Conservation (phyloP, 2,113 vertebrate genomes). For the Microcebus lehilahytsara region DNA sequence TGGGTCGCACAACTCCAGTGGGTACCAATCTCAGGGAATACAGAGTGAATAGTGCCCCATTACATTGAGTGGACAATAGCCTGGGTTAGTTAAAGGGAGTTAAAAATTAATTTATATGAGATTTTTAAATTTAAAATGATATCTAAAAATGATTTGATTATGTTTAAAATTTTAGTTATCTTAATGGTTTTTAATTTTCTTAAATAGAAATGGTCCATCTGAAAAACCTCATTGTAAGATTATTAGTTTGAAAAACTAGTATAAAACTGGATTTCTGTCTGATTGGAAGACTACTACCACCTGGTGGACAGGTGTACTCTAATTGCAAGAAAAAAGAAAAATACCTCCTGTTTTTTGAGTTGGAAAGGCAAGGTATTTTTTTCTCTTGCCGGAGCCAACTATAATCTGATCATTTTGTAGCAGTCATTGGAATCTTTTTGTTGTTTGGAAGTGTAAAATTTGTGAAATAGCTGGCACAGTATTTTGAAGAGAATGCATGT, state of each 20-base stretch:
- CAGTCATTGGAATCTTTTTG: background rate
- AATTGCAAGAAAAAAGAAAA: background rate
- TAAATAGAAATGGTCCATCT: background rate
- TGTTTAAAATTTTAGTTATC: background rate
- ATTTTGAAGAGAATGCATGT: background rate
- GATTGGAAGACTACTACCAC: background rate
- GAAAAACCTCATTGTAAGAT: background rate
- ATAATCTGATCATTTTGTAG: background rate
- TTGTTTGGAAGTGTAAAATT: background rate
- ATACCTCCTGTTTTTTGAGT: background rate
- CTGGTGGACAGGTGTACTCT: background rate
- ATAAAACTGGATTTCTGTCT: background rate
- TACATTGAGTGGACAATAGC: background rate
- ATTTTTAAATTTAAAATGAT: background rate
- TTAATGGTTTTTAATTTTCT: constrained; percentile 13
- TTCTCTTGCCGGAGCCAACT: background rate
- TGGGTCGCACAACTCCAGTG: background rate
- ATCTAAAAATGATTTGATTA: background rate
- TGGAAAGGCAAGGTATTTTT: background rate
- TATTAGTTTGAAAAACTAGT: background rate
- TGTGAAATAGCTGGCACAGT: background rate
- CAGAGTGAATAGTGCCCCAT: background rate
- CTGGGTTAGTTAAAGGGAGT: background rate
- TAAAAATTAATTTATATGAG: background rate
- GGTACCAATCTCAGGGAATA: background rate